phyloP scores from a whole-genome alignment of 2,888 invertebrate genomes.

The Octonoba sinensis region DNA sequence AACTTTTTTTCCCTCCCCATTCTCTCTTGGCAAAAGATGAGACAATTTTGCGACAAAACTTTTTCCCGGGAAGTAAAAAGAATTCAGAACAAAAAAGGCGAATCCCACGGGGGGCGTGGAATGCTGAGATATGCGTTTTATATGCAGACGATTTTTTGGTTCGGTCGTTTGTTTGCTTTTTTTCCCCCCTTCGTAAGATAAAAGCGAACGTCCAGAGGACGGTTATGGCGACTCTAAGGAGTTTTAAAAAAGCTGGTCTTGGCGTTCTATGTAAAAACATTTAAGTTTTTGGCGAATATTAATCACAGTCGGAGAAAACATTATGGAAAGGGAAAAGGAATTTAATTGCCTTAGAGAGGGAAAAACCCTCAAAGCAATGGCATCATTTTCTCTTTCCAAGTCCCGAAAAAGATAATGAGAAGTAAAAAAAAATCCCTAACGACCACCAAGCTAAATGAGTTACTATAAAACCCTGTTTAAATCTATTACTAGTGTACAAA shows the following conservation, averaged over 20 bases:
- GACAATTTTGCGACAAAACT: slow-evolving; percentile 60
- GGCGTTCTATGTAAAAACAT: slow-evolving; percentile 37
- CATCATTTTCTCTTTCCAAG: slow-evolving; percentile 54
- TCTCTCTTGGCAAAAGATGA: slow-evolving; percentile 8
- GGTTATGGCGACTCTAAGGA: not conserved
- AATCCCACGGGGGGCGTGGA: slow-evolving; percentile 26
- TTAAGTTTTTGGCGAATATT: slow-evolving; percentile 60
- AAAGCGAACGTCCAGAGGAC: not conserved
- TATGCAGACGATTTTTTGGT: slow-evolving; percentile 38
- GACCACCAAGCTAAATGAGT: slow-evolving; percentile 40
- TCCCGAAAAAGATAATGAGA: no score
- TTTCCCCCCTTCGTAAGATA: not conserved
- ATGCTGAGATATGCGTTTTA: slow-evolving; percentile 53
- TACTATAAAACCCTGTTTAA: slow-evolving; percentile 39
- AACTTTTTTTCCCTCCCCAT: slow-evolving; percentile 15
- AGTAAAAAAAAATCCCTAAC: slow-evolving; percentile 47
- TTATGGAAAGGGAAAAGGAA: slow-evolving; percentile 56
- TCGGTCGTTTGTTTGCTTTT: slow-evolving; percentile 9
- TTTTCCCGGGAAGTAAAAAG: slow-evolving; percentile 24
- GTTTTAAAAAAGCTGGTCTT: not conserved
- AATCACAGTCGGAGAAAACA: slow-evolving; percentile 60
- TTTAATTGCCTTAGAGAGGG: slow-evolving; percentile 59
- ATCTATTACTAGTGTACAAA: slow-evolving; percentile 37
- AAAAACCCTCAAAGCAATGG: slow-evolving; percentile 20
- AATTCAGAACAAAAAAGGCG: not conserved